Base-by-base conservation (phyloP, 2,113 vertebrate genomes). In the Pollimyrus isidori region DNA sequence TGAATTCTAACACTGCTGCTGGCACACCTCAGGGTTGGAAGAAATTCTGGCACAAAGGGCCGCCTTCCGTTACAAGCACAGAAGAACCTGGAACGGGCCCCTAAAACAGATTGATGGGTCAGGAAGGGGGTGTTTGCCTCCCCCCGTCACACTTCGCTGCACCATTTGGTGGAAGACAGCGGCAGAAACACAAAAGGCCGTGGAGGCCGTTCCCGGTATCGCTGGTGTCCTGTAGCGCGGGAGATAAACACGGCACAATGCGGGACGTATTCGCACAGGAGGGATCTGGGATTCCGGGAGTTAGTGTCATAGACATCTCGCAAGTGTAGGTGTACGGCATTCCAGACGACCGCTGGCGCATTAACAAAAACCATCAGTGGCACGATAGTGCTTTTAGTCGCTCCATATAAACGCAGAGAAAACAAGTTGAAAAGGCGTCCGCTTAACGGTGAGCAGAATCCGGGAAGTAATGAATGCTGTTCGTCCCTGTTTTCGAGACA, bases 311-410 rank as follows among this genome's bases (percentile, higher is more conserved):
- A 2, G 23, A 91, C 88, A 39, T 92, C 94, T 92, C 87, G 86
- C 87, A 84, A 91, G 89, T 80, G 65, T 87, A 82, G 90, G 89
- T 69, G 76, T 88, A 69, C 46, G 86, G 86, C 88, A 49, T 21
- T 42, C 90, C 89, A 93, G 91, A 92, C 82, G 91, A 91, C 89
- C 2, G 35, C 91, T 89, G 91, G 90, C 89, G 90, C 92, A 92
- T 93, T 86, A 89, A 58, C 21, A 88, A 90, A 91, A 89, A 80
- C 92, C 90, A 92, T 92, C 92, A 91, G 80, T 45, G 62, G 89
- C 86, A 90, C 89, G 69, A 35, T 90, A 56, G 62, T 53, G 86
- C 87, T 90, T 76, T 56, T 88, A 15, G 69, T 65, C 21, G 7
- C 26, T 30, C 13, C 45, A 2, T 48, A 48, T 11, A 85, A 50